Conservation (phyloP, 2,888 invertebrate species). For the Sarcophaga carnaria region DNA sequence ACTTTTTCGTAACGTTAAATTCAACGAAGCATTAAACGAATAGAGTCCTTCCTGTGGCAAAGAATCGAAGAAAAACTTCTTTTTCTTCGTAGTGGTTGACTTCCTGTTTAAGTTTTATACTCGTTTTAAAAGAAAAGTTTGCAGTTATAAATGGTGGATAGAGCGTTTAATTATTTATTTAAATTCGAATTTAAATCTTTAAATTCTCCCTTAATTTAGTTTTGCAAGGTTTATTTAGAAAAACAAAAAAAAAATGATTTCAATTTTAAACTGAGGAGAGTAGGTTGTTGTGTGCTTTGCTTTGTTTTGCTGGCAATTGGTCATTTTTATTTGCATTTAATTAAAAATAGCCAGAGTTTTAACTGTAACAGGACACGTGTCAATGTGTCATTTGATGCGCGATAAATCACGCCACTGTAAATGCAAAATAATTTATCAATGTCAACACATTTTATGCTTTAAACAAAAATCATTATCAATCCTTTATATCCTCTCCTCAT, state of each 20-base stretch:
- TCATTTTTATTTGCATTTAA: constrained; percentile 81
- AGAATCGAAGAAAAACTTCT: constrained; percentile 57
- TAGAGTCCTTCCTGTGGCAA: constrained; percentile 24
- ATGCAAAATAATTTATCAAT: constrained; percentile 80
- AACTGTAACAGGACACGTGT: constrained; percentile 76
- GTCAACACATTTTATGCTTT: constrained; percentile 75
- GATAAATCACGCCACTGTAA: constrained; percentile 80
- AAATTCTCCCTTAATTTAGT: constrained; percentile 40
- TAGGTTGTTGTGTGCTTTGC: background rate
- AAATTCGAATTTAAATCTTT: constrained; percentile 14
- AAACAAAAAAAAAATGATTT: too few species aligned
- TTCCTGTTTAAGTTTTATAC: constrained; percentile 17
- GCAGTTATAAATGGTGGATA: background rate
- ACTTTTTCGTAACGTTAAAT: constrained; percentile 35
- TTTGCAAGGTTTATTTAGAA: background rate
- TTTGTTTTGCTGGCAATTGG: constrained; percentile 73
- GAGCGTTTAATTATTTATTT: constrained; percentile 51
- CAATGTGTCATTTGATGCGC: constrained; percentile 77
- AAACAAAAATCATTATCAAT: constrained; percentile 64
- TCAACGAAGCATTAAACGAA: constrained; percentile 62
- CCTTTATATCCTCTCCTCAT: constrained; percentile 9
- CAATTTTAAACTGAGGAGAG: background rate
- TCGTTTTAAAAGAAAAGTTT: background rate
- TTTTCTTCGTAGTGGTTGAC: constrained; percentile 64
- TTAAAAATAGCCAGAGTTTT: constrained; percentile 77